Base-by-base conservation (phyloP, 2,888 invertebrate genomes). In the Chouioia cunea region DNA sequence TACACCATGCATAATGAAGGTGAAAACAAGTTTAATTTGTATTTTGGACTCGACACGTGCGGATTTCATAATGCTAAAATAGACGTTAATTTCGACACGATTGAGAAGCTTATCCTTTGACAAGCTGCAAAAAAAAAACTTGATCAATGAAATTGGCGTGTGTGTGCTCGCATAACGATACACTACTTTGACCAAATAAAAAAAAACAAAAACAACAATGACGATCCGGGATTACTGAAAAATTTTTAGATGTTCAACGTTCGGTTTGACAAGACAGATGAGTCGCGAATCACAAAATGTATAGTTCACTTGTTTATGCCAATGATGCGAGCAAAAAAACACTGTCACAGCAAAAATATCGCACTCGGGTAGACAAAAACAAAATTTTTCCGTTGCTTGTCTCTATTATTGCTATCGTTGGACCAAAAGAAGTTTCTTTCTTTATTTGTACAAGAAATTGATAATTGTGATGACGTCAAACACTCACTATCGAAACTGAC, bases 401-500 rank as follows among this genome's bases (percentile, higher is more conserved):
- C 71, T 63, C n/a, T 36, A 14, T 58, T 46, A 18, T 18, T 64
- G 10, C 36, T 47, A 36, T 54, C 27, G 36, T 4, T 54, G 18
- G 22, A 15, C 23, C 14, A 20, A 43, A 14, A 62, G 4, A 18
- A 43, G 50, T 50, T 62, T 43, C 44, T 27, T 43, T 50, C 43
- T 20, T 43, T 43, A n/a, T n/a, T n/a, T n/a, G 48, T 43, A 18
- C 36, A 62, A 62, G 52, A 62, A 62, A 15, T n/a, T 22, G 16
- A 54, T 23, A 23, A 54, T 62, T 22, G 18, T 52, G n/a, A 23
- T 15, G 15, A 62, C 16, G 1, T 18, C 52, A 15, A 43, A 68
- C 57, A 92, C 95, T 92, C 87, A 96, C 96, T 95, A 86, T 97
- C 96, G 84, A 97, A 94, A 60, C 96, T 95, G 77, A 94, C 94